Conservation (phyloP, 2,888 invertebrate genomes). For the Drosophila fulvimacula region DNA sequence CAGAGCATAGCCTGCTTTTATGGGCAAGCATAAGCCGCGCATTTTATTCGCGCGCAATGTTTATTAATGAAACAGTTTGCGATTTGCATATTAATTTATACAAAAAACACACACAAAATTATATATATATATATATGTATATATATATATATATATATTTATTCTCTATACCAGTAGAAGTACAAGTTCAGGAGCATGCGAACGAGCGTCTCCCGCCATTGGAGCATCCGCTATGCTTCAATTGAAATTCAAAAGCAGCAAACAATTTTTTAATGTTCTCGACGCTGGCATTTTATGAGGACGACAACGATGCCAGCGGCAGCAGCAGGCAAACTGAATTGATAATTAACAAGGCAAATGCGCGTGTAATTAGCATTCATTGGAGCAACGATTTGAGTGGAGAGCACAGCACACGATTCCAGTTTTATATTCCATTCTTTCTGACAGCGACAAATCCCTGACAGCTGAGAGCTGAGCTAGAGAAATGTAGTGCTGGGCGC, state of each 20-base stretch:
- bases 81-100: conserved; percentile 83
- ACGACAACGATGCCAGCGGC: conserved; percentile 54
- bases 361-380: conserved; percentile 80
- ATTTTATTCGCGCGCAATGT: conserved; percentile 77
- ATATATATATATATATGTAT: conserved; percentile 39
- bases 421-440: not conserved
- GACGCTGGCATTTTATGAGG: conserved; percentile 71
- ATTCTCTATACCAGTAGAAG: conserved; percentile 13
- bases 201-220: not conserved
- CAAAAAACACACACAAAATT: conserved; percentile 55
- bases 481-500: conserved; percentile 2
- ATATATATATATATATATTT: conserved; percentile 15
- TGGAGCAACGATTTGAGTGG: conserved; percentile 44
- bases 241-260: conserved; percentile 79
- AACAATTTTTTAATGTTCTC: conserved; percentile 76
- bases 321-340: conserved; percentile 71
- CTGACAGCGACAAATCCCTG: conserved; percentile 47
- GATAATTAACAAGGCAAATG: conserved; percentile 82
- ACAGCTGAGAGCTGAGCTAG: conserved; percentile 2
- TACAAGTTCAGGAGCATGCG: conserved; percentile 13
- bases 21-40: conserved; percentile 71
- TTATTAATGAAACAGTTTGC: conserved; percentile 83
- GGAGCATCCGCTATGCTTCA: conserved; percentile 12
- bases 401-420: conserved; percentile 21
- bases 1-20: conserved; percentile 52